Conservation (phyloP, 2,113 vertebrate genomes). For the Paedocypris sp. region DNA sequence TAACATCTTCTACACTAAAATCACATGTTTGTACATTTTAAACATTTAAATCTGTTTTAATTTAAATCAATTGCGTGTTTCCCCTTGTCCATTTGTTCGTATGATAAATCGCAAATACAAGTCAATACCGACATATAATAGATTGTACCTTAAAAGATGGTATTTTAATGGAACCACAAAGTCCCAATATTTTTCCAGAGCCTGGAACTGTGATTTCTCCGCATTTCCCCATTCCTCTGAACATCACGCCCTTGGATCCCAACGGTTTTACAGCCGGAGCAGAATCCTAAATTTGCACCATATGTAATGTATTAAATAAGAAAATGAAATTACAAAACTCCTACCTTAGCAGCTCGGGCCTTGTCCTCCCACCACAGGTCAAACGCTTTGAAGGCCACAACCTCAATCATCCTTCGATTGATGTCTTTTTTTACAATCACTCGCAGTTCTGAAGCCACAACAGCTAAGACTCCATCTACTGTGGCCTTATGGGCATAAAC, state of each 20-base stretch:
- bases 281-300: constrained; percentile 53
- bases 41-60: no score
- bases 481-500: constrained; percentile 75
- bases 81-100: no score
- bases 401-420: constrained; percentile 85
- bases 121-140: no score
- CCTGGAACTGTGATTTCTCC: constrained; percentile 67
- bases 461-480: constrained; percentile 75
- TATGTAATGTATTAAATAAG: not conserved
- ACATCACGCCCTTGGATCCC: constrained; percentile 62
- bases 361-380: constrained; percentile 93
- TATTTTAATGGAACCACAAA: constrained; percentile 72
- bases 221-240: constrained; percentile 73
- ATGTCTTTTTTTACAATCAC: constrained; percentile 88
- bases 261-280: constrained; percentile 70
- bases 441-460: constrained; percentile 82
- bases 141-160: constrained; percentile 86
- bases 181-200: constrained; percentile 46
- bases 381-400: constrained; percentile 82
- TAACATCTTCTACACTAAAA: not conserved
- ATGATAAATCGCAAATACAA: no score
- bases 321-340: not conserved
- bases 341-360: constrained; percentile 78
- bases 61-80: no score
- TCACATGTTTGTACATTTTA: not conserved